Conservation (phyloP, 2,797 vertebrate genomes). For the Semotilus atromaculatus region DNA sequence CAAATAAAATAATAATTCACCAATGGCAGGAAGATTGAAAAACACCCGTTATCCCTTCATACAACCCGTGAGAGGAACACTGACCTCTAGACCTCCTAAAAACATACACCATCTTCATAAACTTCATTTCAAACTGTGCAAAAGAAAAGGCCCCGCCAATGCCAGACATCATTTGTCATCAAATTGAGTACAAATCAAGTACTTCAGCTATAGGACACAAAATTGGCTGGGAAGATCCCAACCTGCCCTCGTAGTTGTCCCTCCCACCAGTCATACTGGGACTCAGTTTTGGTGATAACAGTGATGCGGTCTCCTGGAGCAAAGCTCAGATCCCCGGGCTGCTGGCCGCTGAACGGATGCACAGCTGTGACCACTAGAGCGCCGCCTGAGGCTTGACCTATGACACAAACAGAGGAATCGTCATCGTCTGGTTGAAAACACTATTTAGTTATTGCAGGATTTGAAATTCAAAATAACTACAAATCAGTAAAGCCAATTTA, state of each 20-base stretch:
- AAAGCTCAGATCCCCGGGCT: slow-evolving; percentile 91
- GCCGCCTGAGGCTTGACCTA: slow-evolving; percentile 66
- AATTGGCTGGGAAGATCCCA: slow-evolving; percentile 98
- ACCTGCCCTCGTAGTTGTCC: slow-evolving; percentile 81
- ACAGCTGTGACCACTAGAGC: slow-evolving; percentile 85
- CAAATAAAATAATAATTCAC: neutral
- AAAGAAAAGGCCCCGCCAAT: slow-evolving; percentile 10
- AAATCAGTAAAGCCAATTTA: neutral
- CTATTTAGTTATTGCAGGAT: neutral
- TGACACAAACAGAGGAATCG: neutral
- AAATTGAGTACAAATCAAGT: neutral
- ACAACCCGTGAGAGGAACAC: neutral
- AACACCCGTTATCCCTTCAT: neutral
- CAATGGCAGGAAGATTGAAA: neutral
- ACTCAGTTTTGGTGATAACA: slow-evolving; percentile 86
- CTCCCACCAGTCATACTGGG: slow-evolving; percentile 98
- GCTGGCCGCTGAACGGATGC: slow-evolving; percentile 87
- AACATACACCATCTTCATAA: neutral
- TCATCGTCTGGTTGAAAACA: neutral
- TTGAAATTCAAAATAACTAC: neutral
- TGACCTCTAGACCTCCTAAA: neutral
- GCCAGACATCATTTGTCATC: neutral
- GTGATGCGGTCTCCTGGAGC: slow-evolving; percentile 87
- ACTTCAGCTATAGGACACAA: slow-evolving; percentile 75
- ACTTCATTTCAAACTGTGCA: slow-evolving; percentile 13